Evolutionary conservation across 2,797 vertebrate genomes (phyloP).

Genomic region (Schizopygopsis malacanthus): DNA sequence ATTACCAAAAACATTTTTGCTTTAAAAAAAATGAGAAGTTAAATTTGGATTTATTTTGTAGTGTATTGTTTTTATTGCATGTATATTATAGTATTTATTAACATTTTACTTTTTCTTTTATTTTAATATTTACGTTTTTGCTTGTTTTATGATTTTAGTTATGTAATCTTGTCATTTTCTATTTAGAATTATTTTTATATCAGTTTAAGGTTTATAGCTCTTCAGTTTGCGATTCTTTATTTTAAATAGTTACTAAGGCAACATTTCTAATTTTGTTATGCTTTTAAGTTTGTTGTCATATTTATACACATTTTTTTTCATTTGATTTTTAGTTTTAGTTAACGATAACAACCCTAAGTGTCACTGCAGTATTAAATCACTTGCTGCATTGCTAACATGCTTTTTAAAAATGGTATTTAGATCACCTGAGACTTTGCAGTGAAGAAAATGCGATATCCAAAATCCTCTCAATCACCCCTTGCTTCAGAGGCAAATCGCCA

Average conservation of each 20-base stretch:
- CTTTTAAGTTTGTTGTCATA: background rate
- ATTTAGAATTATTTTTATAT: too few relatives aligned
- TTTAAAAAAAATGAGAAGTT: background rate
- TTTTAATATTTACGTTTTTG: background rate
- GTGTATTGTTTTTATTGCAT: background rate
- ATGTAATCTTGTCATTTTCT: too few relatives aligned
- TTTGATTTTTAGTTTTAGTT: background rate
- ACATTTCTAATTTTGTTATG: too few relatives aligned
- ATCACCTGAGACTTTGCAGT: background rate
- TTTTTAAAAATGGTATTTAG: background rate
- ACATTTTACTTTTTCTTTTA: background rate
- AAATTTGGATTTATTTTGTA: background rate
- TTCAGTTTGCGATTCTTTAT: too few relatives aligned
- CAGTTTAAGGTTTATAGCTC: too few relatives aligned
- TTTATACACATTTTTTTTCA: background rate
- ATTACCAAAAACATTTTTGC: background rate
- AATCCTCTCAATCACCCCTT: constrained; percentile 10
- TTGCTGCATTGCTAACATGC: background rate
- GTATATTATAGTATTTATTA: background rate
- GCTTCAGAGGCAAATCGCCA: constrained; percentile 22
- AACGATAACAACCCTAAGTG: background rate
- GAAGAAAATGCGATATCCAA: background rate
- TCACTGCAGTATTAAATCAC: background rate
- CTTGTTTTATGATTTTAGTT: too few relatives aligned
- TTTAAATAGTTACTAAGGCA: too few relatives aligned